Evolutionary conservation across 2,888 invertebrate species (phyloP).

Genomic region (Nipponacmea schrenckii): DNA sequence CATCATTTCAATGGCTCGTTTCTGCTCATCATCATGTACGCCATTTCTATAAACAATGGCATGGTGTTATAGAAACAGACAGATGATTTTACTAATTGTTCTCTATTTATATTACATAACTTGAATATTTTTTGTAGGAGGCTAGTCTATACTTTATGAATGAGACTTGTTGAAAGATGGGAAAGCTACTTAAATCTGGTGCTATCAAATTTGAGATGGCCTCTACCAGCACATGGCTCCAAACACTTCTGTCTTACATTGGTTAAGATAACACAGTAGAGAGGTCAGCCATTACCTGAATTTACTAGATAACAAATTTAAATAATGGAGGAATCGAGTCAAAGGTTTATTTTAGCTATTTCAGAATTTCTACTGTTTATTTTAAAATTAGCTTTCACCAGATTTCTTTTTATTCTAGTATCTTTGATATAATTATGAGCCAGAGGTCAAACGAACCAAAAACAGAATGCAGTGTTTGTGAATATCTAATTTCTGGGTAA

Average conservation of each 20-base stretch:
- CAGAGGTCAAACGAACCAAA: too few species aligned
- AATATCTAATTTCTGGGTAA: too few species aligned
- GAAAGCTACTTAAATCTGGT: background rate
- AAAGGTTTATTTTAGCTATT: background rate
- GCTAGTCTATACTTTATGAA: background rate
- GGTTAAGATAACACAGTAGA: constrained; percentile 19
- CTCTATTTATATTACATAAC: background rate
- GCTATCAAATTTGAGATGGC: constrained; percentile 1
- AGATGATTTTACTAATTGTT: background rate
- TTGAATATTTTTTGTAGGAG: too few species aligned
- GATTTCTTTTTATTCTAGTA: too few species aligned
- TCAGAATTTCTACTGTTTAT: too few species aligned
- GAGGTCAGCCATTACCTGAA: constrained; percentile 22
- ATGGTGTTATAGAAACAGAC: constrained; percentile 6
- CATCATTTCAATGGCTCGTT: background rate
- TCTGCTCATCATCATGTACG: background rate
- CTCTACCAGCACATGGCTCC: constrained; percentile 20
- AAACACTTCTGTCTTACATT: constrained; percentile 21
- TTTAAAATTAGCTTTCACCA: too few species aligned
- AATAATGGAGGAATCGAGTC: background rate
- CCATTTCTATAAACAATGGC: background rate
- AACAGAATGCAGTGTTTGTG: too few species aligned
- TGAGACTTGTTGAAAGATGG: constrained; percentile 2
- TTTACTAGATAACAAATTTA: background rate
- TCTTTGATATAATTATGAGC: too few species aligned